Evolutionary conservation across 2,888 invertebrate genomes (phyloP).

Genomic region (Acronicta leporina): DNA sequence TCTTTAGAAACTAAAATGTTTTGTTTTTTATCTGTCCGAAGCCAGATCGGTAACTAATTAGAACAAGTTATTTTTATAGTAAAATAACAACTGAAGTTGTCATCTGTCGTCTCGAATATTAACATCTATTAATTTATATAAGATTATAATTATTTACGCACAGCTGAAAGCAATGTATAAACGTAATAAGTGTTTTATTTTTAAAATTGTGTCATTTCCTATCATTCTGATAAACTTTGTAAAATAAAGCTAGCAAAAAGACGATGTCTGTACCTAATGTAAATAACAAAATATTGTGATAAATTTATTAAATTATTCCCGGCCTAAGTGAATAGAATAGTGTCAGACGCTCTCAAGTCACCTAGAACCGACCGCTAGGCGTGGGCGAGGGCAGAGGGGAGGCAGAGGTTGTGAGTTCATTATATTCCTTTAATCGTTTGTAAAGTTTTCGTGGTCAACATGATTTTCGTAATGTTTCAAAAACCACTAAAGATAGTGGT

Average conservation of each 20-base stretch:
- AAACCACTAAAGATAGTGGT: too few species aligned
- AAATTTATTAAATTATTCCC: neutral
- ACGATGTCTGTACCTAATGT: neutral
- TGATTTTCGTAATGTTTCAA: too few species aligned
- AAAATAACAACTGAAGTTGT: neutral
- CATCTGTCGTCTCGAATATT: neutral
- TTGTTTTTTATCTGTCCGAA: neutral
- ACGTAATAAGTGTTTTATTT: slow-evolving; percentile 9
- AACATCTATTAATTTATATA: neutral
- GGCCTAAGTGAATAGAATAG: neutral
- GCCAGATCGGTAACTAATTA: too few species aligned
- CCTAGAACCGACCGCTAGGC: slow-evolving; percentile 13
- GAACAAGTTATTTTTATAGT: too few species aligned
- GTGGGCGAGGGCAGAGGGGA: slow-evolving; percentile 16
- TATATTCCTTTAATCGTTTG: neutral
- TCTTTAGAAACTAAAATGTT: too few species aligned
- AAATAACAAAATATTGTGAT: neutral
- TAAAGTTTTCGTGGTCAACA: slow-evolving; percentile 1
- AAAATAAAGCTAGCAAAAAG: neutral
- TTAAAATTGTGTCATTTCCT: slow-evolving; percentile 12
- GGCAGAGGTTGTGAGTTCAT: slow-evolving; percentile 21
- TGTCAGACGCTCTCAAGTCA: neutral
- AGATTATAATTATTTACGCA: neutral
- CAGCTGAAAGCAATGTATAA: slow-evolving; percentile 1
- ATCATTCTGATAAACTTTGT: slow-evolving; percentile 23